phyloP scores from a whole-genome alignment of 2,113 vertebrate genomes.

The Cyprinus carpio region DNA sequence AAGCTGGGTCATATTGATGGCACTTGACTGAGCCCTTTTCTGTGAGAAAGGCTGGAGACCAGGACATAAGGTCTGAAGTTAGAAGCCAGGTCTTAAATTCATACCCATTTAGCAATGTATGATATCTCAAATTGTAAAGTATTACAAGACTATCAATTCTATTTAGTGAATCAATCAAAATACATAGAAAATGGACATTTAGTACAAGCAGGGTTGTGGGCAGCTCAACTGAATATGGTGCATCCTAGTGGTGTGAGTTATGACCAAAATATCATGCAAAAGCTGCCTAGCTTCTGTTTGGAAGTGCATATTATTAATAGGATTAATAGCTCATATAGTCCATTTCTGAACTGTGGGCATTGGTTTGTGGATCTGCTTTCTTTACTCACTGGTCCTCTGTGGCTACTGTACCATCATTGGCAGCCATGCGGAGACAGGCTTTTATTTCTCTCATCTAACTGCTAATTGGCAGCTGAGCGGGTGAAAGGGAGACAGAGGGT shows the following conservation, averaged over 20 bases:
- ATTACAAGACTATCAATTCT: background rate
- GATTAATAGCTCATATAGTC: background rate
- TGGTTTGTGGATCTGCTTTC: background rate
- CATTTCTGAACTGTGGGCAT: background rate
- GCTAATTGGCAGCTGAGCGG: slow-evolving; percentile 65
- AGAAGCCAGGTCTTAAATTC: slow-evolving; percentile 42
- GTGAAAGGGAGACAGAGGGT: slow-evolving; percentile 47
- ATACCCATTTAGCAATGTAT: background rate
- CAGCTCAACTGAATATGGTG: background rate
- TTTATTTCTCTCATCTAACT: slow-evolving; percentile 57
- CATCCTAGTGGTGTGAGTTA: background rate
- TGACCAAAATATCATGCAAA: background rate
- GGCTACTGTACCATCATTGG: slow-evolving; percentile 39
- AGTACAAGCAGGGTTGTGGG: background rate
- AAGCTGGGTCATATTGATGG: slow-evolving; percentile 60
- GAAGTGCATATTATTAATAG: background rate
- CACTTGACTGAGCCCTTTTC: slow-evolving; percentile 57
- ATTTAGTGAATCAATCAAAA: background rate
- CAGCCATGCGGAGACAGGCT: slow-evolving; percentile 1
- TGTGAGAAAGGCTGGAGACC: slow-evolving; percentile 44
- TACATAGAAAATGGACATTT: background rate
- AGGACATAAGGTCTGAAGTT: slow-evolving; percentile 25
- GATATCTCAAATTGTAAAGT: background rate
- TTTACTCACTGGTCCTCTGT: background rate
- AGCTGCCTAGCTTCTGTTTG: background rate